Evolutionary conservation across 2,888 invertebrate genomes (phyloP), one percentile per base, ranked within the genome.

Genomic region (Mesopsocus fuscifrons): DNA sequence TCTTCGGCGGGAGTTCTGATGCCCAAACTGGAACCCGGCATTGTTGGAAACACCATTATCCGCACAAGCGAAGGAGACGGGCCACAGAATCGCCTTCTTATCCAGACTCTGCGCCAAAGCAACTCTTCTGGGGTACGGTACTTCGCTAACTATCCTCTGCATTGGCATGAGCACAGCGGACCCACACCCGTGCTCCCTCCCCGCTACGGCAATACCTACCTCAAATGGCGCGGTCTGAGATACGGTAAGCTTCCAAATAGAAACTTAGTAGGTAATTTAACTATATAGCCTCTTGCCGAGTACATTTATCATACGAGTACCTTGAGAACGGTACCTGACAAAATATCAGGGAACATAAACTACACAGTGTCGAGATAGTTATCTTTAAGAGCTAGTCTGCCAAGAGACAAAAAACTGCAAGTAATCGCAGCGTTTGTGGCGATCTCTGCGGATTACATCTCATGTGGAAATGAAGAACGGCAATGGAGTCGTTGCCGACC

Each of bases 241-340:
- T 38, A 38, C 18, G 38, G 38, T 38, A 20, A 38, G 38, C 11
- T 26, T 26, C 8, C n/a, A n/a, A n/a, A n/a, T n/a, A n/a, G n/a
- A n/a, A n/a, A n/a, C n/a, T n/a, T n/a, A n/a, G n/a, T n/a, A n/a
- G n/a, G n/a, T n/a, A n/a, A n/a, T n/a, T n/a, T n/a, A n/a, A n/a
- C n/a, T 30, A 11, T 30, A 11, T 30, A 11, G n/a, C n/a, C n/a
- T 30, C 9, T 30, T 30, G n/a, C n/a, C 9, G 30, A 30, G 9
- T 30, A 30, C 30, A n/a, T 30, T 30, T 30, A 30, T 30, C n/a
- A 30, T 30, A n/a, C n/a, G n/a, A n/a, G n/a, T n/a, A n/a, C n/a
- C n/a, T n/a, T n/a, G n/a, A n/a, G n/a, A n/a, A n/a, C n/a, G n/a
- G n/a, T n/a, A n/a, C n/a, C n/a, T n/a, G n/a, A n/a, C n/a, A n/a